phyloP scores from a whole-genome alignment of 2,113 vertebrate genomes.

The Piprites chloris region DNA sequence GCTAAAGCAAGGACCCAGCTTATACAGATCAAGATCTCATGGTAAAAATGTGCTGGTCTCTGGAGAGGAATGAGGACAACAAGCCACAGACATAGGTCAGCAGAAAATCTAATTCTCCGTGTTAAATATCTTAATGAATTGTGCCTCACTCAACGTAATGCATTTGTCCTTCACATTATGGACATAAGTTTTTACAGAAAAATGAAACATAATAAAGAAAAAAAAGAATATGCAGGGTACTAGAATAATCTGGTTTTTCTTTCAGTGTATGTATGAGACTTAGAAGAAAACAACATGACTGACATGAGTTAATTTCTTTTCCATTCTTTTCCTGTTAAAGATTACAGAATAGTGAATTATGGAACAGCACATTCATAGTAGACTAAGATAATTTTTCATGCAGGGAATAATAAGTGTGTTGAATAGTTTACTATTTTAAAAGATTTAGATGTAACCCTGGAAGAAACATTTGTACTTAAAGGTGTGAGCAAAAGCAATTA shows the following conservation, averaged over 20 bases:
- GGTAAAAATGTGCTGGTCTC: background rate
- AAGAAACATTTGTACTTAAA: background rate
- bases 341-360: constrained; percentile 6
- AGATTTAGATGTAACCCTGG: background rate
- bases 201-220: background rate
- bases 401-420: background rate
- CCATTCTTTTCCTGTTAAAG: background rate
- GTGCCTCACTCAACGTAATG: background rate
- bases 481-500: background rate
- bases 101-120: constrained; percentile 26
- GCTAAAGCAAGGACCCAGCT: background rate
- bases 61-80: background rate
- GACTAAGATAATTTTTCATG: background rate
- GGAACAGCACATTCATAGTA: background rate
- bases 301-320: background rate
- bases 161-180: constrained; percentile 1
- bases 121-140: background rate
- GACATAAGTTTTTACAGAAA: background rate
- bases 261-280: background rate
- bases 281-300: background rate
- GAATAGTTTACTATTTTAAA: constrained; percentile 13
- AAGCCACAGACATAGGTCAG: background rate
- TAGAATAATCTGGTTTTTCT: constrained; percentile 2
- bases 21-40: background rate
- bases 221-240: background rate